phyloP scores from a whole-genome alignment of 2,113 vertebrate species.

The Thinocorus orbignyianus region DNA sequence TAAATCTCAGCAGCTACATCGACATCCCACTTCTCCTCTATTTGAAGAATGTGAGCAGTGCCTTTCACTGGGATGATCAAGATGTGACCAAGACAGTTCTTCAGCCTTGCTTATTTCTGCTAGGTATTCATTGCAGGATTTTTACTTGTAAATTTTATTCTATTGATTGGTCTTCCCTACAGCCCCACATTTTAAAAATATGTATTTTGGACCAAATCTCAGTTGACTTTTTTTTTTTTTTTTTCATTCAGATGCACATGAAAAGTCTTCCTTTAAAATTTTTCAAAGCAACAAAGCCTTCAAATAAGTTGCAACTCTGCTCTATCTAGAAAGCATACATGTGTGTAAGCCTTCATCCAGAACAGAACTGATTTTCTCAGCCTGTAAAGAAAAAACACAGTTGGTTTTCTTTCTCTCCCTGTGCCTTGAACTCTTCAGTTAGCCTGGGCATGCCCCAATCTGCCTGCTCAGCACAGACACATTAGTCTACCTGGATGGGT shows the following conservation, averaged over 20 bases:
- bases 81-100: not conserved
- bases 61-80: not conserved
- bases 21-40: not conserved
- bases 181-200: not conserved
- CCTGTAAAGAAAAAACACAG: not conserved
- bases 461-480: not conserved
- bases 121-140: not conserved
- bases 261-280: not conserved
- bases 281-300: not conserved
- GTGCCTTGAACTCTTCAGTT: not conserved
- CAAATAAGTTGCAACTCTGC: not conserved
- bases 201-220: not conserved
- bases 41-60: not conserved
- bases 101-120: accelerated
- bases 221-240: not conserved
- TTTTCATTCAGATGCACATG: not conserved
- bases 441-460: not conserved
- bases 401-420: not conserved
- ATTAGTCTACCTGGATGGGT: not conserved
- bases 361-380: not conserved
- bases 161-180: not conserved
- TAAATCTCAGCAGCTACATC: not conserved
- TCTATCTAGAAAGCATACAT: not conserved
- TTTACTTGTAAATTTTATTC: not conserved
- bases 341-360: not conserved